Evolutionary conservation across 2,113 vertebrate species (phyloP).

Genomic region (Peromyscus leucopus): DNA sequence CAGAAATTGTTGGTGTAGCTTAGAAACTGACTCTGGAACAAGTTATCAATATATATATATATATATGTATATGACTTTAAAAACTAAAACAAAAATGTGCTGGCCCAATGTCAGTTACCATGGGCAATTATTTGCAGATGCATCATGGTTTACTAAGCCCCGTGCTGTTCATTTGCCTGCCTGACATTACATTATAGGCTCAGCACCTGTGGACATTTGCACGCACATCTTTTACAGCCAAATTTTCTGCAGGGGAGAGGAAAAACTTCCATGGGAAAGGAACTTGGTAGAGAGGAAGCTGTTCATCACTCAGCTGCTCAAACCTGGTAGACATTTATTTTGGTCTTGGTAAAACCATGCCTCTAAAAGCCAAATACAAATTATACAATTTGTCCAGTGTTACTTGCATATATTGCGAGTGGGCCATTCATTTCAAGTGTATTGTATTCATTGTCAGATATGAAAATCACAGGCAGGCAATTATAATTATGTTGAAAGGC

Average conservation of each 20-base stretch:
- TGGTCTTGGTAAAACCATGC: not conserved
- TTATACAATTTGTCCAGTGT: not conserved
- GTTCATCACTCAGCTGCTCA: not conserved
- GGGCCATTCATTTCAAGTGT: not conserved
- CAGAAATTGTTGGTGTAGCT: not conserved
- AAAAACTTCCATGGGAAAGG: conserved; percentile 1
- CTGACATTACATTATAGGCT: conserved; percentile 26
- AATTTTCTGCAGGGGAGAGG: conserved; percentile 10
- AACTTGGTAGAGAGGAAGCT: not conserved
- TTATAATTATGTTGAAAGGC: not conserved
- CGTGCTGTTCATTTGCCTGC: conserved; percentile 44
- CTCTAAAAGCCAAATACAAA: conserved; percentile 5
- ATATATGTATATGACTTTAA: not conserved
- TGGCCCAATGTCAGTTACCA: conserved; percentile 42
- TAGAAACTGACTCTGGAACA: conserved; percentile 38
- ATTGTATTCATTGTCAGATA: not conserved
- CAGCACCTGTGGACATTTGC: conserved; percentile 75
- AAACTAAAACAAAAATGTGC: not conserved
- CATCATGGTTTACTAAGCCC: conserved; percentile 1
- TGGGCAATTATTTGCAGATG: conserved; percentile 59
- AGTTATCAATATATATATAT: too few species aligned
- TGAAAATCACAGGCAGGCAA: not conserved
- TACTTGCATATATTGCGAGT: conserved; percentile 3
- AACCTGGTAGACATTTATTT: conserved; percentile 17
- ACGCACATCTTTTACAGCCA: conserved; percentile 68